Base-by-base conservation (phyloP, 2,797 vertebrate genomes). In the Chiloscyllium punctatum region DNA sequence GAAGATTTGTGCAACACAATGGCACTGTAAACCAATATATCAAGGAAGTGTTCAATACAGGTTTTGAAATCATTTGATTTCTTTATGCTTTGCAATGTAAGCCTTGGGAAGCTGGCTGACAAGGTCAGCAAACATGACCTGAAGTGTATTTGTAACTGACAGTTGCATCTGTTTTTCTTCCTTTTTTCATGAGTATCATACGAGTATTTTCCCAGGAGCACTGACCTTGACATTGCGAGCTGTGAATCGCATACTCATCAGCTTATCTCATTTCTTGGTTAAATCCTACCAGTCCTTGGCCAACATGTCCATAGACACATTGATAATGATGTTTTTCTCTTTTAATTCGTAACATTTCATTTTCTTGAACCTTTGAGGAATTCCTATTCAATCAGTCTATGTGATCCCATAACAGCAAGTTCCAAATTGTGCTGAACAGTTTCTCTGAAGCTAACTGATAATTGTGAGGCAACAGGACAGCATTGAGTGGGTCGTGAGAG, bases 31-130 rank as follows among this genome's bases (percentile, higher is more conserved):
- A 92, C 66, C 90, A 92, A 92, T 92, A 69, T 68, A 91, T 37
- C 88, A 69, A 92, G 90, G 69, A 66, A 30, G 7, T 3, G 62
- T 92, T 92, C 90, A 69, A 68, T 92, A 69, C n/a, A 42, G 62
- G 37, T 92, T 69, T 37, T 69, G 90, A 92, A 92, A 92, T 92
- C 23, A 92, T 92, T 92, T 92, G 90, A 92, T 92, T 92, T 69
- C 90, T 92, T 92, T 69, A 92, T 92, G 90, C 66, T 92, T 66
- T 42, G 90, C 62, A 13, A 25, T 92, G 62, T 69, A 68, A 92
- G 62, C 42, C 62, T 69, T 25, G 66, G 62, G 62, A 92, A 92
- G n/a, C 90, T 21, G 23, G n/a, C 66, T 69, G 90, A 92, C 37
- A 18, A 92, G 62, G 21, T 92, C 90, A 92, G 37, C n/a, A 92